phyloP scores from a whole-genome alignment of 2,113 vertebrate species.

The Murina feae region DNA sequence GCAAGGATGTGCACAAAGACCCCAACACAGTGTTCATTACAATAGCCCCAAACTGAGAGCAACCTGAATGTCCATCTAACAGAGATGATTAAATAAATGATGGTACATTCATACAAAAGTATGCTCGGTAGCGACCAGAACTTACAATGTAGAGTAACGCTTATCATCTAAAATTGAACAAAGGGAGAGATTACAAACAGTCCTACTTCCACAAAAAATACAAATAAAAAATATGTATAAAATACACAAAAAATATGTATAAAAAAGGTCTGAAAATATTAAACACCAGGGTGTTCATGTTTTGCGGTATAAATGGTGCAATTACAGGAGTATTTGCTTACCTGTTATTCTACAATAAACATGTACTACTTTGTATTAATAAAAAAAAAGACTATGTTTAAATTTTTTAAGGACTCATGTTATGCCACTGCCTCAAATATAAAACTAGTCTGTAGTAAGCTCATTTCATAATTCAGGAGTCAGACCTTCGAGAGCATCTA shows the following conservation, averaged over 20 bases:
- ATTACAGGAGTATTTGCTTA: background rate
- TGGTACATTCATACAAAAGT: background rate
- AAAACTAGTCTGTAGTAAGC: background rate
- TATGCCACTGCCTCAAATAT: background rate
- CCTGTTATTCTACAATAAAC: conserved; percentile 19
- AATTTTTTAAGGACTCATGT: conserved; percentile 39
- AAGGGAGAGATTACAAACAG: background rate
- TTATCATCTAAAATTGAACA: background rate
- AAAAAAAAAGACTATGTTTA: background rate
- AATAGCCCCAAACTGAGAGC: background rate
- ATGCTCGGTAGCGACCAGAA: background rate
- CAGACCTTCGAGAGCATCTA: background rate
- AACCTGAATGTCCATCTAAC: background rate
- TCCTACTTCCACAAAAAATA: background rate
- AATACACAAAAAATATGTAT: background rate
- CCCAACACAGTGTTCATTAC: background rate
- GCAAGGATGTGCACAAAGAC: background rate
- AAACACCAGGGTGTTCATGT: background rate
- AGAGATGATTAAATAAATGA: background rate
- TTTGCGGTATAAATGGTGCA: conserved; percentile 12
- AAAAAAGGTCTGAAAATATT: background rate
- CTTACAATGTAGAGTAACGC: background rate
- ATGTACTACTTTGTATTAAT: background rate
- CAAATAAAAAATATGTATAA: background rate
- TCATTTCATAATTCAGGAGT: conserved; percentile 22